Conservation (phyloP, 35 echinoderm and acorn worm species). For the Strongylocentrotus purpuratus region DNA sequence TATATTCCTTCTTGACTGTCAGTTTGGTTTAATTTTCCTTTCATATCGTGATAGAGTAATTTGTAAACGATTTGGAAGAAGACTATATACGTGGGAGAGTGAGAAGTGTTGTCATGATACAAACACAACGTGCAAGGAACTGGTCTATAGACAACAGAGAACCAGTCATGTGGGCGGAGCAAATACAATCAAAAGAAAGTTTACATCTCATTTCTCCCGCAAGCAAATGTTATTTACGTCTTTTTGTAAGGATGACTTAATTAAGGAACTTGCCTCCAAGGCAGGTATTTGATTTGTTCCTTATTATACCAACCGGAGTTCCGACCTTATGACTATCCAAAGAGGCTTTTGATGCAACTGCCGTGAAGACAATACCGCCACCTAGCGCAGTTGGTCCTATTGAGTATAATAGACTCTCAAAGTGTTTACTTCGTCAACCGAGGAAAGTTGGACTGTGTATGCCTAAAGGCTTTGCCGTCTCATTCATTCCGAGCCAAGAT, state of each 20-base stretch:
- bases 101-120: neutral
- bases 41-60: neutral
- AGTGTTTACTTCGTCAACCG: constrained; percentile 33
- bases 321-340: neutral
- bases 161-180: neutral
- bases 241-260: neutral
- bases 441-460: neutral
- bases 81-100: neutral
- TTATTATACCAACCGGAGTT: neutral
- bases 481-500: neutral
- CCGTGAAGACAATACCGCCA: neutral
- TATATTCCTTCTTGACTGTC: neutral
- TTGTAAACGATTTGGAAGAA: neutral
- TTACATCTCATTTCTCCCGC: neutral
- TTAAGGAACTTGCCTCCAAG: neutral
- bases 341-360: neutral
- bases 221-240: too few relatives aligned
- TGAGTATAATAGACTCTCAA: neutral
- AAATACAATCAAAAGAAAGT: neutral
- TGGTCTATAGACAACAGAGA: neutral
- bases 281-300: neutral
- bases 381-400: neutral
- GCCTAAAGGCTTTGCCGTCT: neutral
- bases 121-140: neutral
- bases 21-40: neutral